Percentiles rank a stretch among this genome's conserved stretches.
Evolutionary conservation across 2,113 vertebrate species (phyloP).

Genomic region (Heterotilapia buettikoferi): DNA sequence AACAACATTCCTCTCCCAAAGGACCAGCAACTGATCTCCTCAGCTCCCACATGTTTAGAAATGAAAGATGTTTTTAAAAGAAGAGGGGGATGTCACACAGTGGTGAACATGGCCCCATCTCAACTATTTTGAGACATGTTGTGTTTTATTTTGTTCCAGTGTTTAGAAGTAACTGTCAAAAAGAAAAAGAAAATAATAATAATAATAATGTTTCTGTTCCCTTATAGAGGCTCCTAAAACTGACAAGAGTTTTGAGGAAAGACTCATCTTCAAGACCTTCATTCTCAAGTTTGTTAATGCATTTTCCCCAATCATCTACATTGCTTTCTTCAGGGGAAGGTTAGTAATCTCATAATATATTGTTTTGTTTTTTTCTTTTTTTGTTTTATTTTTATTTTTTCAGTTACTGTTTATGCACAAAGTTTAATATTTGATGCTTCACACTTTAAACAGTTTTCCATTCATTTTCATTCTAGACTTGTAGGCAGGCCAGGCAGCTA

Average conservation of each 20-base stretch:
- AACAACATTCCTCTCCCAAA: background rate
- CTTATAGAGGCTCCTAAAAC: constrained; percentile 94
- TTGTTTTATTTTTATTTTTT: rapidly evolving
- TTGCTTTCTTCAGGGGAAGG: constrained; percentile 98
- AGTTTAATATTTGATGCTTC: background rate
- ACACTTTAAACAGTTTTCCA: background rate
- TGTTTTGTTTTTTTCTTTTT: rapidly evolving
- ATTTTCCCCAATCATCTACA: constrained; percentile 97
- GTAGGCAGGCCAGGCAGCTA: constrained; percentile 92
- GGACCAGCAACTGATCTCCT: background rate
- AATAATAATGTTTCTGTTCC: background rate
- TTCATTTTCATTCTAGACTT: constrained; percentile 69
- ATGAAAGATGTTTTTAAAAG: background rate
- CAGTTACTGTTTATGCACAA: background rate
- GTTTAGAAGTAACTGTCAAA: background rate
- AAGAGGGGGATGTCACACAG: background rate
- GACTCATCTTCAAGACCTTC: constrained; percentile 97
- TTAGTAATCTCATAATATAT: constrained; percentile 43
- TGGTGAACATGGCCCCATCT: background rate
- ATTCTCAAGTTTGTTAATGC: constrained; percentile 97
- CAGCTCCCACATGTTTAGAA: background rate
- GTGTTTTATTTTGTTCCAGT: background rate
- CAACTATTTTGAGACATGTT: background rate
- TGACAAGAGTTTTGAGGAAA: constrained; percentile 93
- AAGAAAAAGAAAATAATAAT: background rate